Conservation (phyloP, 2,888 invertebrate species). For the Phyto melanocephala region DNA sequence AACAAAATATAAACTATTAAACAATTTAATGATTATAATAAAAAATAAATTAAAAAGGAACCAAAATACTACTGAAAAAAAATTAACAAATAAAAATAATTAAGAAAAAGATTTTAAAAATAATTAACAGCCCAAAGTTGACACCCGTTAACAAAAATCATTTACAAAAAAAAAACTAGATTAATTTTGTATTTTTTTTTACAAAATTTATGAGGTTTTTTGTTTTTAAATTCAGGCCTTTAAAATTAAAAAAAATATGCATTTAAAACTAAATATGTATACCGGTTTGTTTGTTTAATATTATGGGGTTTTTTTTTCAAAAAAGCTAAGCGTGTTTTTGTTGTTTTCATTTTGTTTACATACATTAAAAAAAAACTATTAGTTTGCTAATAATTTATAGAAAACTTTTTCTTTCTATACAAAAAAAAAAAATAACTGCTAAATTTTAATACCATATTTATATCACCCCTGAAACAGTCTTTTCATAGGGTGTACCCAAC, state of each 20-base stretch:
- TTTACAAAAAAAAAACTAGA: conserved; percentile 8
- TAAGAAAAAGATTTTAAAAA: conserved; percentile 26
- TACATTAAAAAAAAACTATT: conserved; percentile 43
- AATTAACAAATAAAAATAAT: not conserved
- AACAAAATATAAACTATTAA: conserved; percentile 31
- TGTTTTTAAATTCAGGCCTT: not conserved
- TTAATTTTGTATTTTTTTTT: not conserved
- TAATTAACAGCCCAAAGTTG: conserved; percentile 52
- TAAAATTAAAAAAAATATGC: conserved; percentile 12
- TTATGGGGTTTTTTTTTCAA: conserved; percentile 12
- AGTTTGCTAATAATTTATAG: conserved; percentile 21
- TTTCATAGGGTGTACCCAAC: conserved; percentile 80
- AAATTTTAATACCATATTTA: conserved; percentile 75
- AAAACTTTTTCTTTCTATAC: conserved; percentile 1
- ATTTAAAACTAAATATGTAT: conserved; percentile 32
- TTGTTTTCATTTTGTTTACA: conserved; percentile 28
- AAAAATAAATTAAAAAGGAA: conserved; percentile 21
- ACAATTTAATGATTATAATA: conserved; percentile 25
- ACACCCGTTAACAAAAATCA: conserved; percentile 44
- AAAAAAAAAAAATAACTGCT: not conserved
- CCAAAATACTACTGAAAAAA: not conserved
- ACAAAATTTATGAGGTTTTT: not conserved
- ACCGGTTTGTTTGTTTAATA: conserved; percentile 43
- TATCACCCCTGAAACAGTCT: conserved; percentile 82
- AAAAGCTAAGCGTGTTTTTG: conserved; percentile 59